Conservation (phyloP, 2,888 invertebrate genomes). For the Timema podura region DNA sequence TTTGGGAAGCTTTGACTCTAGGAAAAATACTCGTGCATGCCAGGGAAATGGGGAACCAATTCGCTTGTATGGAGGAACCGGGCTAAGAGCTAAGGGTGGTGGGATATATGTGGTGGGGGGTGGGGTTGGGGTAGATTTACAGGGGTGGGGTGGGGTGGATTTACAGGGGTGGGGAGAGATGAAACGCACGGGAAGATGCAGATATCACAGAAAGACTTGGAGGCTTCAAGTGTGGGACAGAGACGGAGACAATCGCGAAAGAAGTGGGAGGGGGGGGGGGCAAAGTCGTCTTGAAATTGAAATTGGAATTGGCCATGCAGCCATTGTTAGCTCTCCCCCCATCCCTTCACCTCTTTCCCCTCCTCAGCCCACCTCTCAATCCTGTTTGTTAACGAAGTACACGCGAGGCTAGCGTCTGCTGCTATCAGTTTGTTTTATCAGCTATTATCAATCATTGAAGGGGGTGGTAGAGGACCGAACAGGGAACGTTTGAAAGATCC, state of each 20-base stretch:
- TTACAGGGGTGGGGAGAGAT: constrained; percentile 19
- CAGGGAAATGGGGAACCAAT: constrained; percentile 30
- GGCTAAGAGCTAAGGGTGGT: constrained; percentile 25
- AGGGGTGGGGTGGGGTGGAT: constrained; percentile 14
- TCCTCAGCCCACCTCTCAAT: background rate
- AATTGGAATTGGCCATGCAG: constrained; percentile 32
- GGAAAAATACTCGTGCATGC: constrained; percentile 24
- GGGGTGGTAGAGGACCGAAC: too few species aligned
- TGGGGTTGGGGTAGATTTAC: constrained; percentile 18
- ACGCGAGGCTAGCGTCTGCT: too few species aligned
- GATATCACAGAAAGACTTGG: too few species aligned
- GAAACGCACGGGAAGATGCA: constrained; percentile 22
- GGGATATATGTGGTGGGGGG: constrained; percentile 22
- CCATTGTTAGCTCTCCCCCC: constrained; percentile 26
- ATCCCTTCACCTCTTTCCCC: background rate
- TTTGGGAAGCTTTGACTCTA: constrained; percentile 26
- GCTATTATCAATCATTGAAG: too few species aligned
- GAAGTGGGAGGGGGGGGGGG: constrained; percentile 15
- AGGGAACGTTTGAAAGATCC: too few species aligned
- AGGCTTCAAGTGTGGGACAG: constrained; percentile 18
- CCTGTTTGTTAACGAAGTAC: constrained; percentile 13
- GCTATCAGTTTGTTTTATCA: too few species aligned
- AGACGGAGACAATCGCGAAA: constrained; percentile 19
- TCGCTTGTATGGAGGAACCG: constrained; percentile 29
- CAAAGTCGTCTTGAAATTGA: constrained; percentile 27